phyloP scores from a whole-genome alignment of 1,140 invertebrate genomes.

The Aphaenogaster rudis region DNA sequence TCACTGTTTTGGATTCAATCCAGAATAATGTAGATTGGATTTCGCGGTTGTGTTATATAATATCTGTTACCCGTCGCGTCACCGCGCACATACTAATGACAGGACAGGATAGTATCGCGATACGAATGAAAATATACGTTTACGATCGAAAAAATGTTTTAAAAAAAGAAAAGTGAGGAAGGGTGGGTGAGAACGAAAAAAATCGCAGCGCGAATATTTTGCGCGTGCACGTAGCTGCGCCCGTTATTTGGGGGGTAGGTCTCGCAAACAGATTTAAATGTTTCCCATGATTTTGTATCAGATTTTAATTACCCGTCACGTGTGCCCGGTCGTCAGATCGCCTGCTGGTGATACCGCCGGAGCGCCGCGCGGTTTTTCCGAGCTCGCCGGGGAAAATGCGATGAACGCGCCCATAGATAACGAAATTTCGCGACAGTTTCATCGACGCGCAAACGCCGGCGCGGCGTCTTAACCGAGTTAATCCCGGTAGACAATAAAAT shows the following conservation, averaged over 20 bases:
- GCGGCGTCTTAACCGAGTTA: slow-evolving; percentile 50
- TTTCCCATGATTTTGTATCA: slow-evolving; percentile 46
- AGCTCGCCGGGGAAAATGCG: slow-evolving; percentile 20
- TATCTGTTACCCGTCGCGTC: background rate
- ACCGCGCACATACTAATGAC: slow-evolving; percentile 43
- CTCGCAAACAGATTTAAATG: slow-evolving; percentile 46
- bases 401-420: slow-evolving; percentile 36
- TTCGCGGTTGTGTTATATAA: slow-evolving; percentile 29
- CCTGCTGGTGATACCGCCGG: background rate
- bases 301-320: slow-evolving; percentile 58
- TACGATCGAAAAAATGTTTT: slow-evolving; percentile 21
- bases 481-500: slow-evolving; percentile 54
- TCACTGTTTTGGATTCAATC: background rate
- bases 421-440: slow-evolving; percentile 55
- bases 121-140: background rate
- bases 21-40: slow-evolving; percentile 47
- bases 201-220: slow-evolving; percentile 2
- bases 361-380: slow-evolving; percentile 1
- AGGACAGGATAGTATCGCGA: background rate
- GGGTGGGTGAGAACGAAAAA: background rate
- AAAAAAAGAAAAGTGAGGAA: background rate
- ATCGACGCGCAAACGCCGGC: slow-evolving; percentile 31
- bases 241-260: background rate
- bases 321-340: slow-evolving; percentile 21
- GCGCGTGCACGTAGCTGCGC: background rate